phyloP scores from a whole-genome alignment of 2,113 vertebrate species.

The Bubo blakistoni region DNA sequence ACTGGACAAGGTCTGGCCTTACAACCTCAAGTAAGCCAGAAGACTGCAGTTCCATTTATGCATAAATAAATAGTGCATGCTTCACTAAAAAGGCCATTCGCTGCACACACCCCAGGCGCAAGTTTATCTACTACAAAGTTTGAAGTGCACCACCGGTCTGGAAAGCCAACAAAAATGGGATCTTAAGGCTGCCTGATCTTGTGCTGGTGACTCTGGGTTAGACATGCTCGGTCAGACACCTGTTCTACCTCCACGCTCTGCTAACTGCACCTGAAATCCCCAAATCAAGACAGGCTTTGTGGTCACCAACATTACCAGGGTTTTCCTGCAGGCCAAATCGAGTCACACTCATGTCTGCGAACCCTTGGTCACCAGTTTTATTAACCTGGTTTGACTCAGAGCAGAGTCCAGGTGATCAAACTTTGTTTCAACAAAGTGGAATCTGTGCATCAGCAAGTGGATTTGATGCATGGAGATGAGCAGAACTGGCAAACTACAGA shows the following conservation, averaged over 20 bases:
- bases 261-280: neutral
- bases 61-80: neutral
- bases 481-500: neutral
- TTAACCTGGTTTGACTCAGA: neutral
- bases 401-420: neutral
- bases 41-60: neutral
- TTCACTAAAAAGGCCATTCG: neutral
- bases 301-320: neutral
- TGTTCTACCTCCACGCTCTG: neutral
- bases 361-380: neutral
- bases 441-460: neutral
- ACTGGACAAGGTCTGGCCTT: neutral
- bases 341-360: neutral
- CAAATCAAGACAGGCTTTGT: neutral
- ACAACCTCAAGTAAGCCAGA: neutral
- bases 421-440: neutral
- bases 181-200: neutral
- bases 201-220: neutral
- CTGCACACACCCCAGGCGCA: too few relatives aligned
- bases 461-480: neutral
- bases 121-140: neutral
- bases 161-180: neutral
- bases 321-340: neutral
- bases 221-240: neutral
- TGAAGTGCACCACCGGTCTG: neutral